Evolutionary conservation across 2,888 invertebrate species (phyloP), one percentile per base, ranked within the genome.

Genomic region (Orchesellides sinensis): DNA sequence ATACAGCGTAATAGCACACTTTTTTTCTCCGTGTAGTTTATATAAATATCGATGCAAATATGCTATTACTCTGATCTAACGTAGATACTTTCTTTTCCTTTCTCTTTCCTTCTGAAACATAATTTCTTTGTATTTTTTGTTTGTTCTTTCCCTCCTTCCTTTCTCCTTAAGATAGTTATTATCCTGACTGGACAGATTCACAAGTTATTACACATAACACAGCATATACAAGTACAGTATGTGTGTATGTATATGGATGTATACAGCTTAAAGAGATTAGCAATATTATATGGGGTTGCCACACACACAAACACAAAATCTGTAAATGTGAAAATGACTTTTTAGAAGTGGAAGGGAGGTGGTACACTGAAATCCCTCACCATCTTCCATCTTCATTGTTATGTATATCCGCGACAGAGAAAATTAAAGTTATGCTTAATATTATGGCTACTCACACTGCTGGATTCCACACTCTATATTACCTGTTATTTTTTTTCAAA

Each of bases 121-220:
- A 40, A 52, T 52, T 52, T 52, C n/a, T n/a, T 17, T 52, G 17
- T 52, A 21, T 17, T 35, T 65, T 65, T 14, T 52, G 45, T 68
- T 45, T 63, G 14, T n/a, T 40, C 40, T 40, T 40, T 40, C 32
- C 40, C 40, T 40, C 40, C n/a, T 40, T 40, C 32, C 17, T 47
- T 54, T 75, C 47, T 27, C 47, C 77, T 77, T 77, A 77, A 63
- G 61, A 61, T 79, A 79, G 79, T 79, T 79, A 79, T 79, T 79
- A 83, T 83, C 82, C 82, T 68, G 82, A 56, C 77, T 83, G 82
- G 82, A 83, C 82, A 83, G 82, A 83, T 83, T 83, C 82, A 75
- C 82, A 82, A 82, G 80, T 80, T 63, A 74, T 81, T 82, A 82
- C 49, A 72, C 17, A 23, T 82, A 82, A 82, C 81, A 82, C 81